These are phyloP conservation scores for Norana najaformis DNA, from an alignment of 2,888 invertebrate genomes.

Conservation along the genomic window DNA sequence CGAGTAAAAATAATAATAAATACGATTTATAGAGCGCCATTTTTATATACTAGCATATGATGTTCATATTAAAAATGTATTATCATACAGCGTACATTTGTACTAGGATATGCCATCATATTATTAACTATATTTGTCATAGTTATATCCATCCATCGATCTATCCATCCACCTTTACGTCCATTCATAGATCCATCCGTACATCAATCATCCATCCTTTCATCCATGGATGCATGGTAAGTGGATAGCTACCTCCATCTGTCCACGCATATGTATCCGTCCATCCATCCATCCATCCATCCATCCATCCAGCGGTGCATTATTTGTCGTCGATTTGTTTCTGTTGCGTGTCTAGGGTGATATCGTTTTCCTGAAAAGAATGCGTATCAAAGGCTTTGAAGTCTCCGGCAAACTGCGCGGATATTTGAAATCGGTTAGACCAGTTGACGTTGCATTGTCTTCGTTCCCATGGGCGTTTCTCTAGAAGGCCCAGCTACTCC, in stretches of 20 bases:
- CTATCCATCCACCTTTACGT: neutral
- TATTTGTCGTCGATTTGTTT: no score
- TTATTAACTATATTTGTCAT: no score
- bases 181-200: neutral
- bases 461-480: neutral
- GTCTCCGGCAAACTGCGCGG: constrained; percentile 73
- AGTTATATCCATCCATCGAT: no score
- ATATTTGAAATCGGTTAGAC: constrained; percentile 55
- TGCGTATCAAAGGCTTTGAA: constrained; percentile 73
- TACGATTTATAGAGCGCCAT: no score
- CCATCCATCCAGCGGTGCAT: no score
- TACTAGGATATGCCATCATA: no score
- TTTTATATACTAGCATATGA: no score
- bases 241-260: neutral
- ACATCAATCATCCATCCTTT: neutral
- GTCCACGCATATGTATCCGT: neutral
- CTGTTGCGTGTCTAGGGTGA: constrained; percentile 74
- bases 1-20: no score
- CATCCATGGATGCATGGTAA: neutral
- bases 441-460: neutral
- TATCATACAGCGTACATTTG: no score
- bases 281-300: neutral
- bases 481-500: neutral
- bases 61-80: no score
- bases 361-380: constrained; percentile 81